phyloP scores from a whole-genome alignment of 2,113 vertebrate genomes.

The Brachirus orientalis region DNA sequence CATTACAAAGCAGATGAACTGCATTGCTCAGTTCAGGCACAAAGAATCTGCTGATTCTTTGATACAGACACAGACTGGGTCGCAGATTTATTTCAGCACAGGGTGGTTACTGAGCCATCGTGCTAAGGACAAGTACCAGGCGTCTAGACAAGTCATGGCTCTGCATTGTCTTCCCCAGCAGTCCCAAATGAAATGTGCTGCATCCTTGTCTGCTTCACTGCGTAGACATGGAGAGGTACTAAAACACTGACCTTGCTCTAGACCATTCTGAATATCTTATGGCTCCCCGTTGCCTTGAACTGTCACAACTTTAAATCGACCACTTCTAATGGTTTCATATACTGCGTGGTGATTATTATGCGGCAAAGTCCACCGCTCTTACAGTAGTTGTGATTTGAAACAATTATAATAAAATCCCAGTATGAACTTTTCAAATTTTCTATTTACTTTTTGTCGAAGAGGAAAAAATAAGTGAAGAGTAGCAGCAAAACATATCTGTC shows the following conservation, averaged over 20 bases:
- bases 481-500: slow-evolving; percentile 15
- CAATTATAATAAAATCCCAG: not conserved
- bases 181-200: slow-evolving; percentile 78
- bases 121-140: slow-evolving; percentile 69
- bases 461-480: slow-evolving; percentile 22
- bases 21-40: slow-evolving; percentile 29
- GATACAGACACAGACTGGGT: slow-evolving; percentile 48
- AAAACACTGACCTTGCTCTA: slow-evolving; percentile 79
- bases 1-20: slow-evolving; percentile 81
- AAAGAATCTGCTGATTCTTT: slow-evolving; percentile 38
- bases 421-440: no score
- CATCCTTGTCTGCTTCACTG: slow-evolving; percentile 73
- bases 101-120: slow-evolving; percentile 52
- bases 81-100: slow-evolving; percentile 69
- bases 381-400: slow-evolving; percentile 32
- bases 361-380: slow-evolving; percentile 40
- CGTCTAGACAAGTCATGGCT: slow-evolving; percentile 82
- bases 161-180: slow-evolving; percentile 74
- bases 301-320: slow-evolving; percentile 80
- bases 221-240: slow-evolving; percentile 74
- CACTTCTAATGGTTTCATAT: slow-evolving; percentile 80
- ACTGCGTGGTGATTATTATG: slow-evolving; percentile 44
- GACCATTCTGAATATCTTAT: slow-evolving; percentile 81
- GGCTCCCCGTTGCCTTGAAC: slow-evolving; percentile 80
- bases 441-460: not conserved